Evolutionary conservation across 2,113 vertebrate genomes (phyloP), one percentile per base, ranked within the genome.

Genomic region (Melospiza georgiana): DNA sequence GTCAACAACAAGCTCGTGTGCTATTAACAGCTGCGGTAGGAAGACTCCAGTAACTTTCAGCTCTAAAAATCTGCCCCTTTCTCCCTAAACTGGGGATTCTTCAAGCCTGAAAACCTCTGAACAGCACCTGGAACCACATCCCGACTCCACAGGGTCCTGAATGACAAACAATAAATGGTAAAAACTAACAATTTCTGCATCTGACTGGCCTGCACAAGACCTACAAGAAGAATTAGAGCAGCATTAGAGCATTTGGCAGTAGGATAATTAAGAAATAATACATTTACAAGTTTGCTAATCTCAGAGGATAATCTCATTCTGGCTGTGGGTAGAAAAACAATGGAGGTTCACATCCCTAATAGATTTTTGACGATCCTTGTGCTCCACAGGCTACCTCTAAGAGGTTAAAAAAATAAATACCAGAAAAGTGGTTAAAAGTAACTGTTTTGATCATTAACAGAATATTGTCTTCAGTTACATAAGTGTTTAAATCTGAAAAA

Each of bases 1-100:
- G 7, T 4, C 39, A 41, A 8, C 63, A 65, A 8, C 59, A 59
- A 33, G 25, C 33, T 5, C 2, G 0, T 3, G 15, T 4, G 44
- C 1, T 21, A 21, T 3, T 15, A 11, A 51, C 37, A 59, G 33
- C 9, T 4, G 28, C 6, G 39, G 21, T 18, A 25, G 63, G 48
- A 68, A 55, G 16, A 2, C 30, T 51, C 54, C 80, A 33, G 4
- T 2, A 18, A 35, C 27, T 52, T 66, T 20, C 69, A 62, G 4
- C 33, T 67, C 57, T 49, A 62, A 77, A 74, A 57, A 2, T 8
- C 37, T 37, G 31, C 33, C 48, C 41, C 55, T 73, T 65, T 37
- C 69, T 46, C 78, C 63, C 57, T 48, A 55, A 39, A 10, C 15
- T 21, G 65, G 12, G 35, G 19, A 78, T 68, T 72, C 69, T 35